Evolutionary conservation across 1,140 invertebrate species (phyloP), one percentile per base, ranked within the genome.

Genomic region (Pseudobourletiella spinata): DNA sequence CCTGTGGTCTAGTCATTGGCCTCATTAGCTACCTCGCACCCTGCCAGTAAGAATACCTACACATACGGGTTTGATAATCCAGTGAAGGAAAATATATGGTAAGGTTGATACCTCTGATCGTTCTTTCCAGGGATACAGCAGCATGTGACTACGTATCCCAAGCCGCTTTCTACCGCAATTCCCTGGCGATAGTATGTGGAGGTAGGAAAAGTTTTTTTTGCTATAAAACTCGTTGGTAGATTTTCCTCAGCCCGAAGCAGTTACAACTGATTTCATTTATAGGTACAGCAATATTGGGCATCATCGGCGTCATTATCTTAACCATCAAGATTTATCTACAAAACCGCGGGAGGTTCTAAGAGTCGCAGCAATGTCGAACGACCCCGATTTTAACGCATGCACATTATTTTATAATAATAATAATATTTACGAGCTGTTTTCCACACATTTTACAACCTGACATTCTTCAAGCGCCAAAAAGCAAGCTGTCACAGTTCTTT

Each of bases 1-100:
- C 86, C 1, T 88, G 92, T 78, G 94, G 94, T 6, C 66, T 89
- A 16, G 87, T 85, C 55, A 87, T 95, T 48, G 83, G 88, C 64
- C 62, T 90, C 8, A 90, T 97, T 42, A 81, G 84, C 69, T 68
- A 77, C 46, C 72, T 80, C 4, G 76, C 78, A 61, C 71, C 75
- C 22, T 72, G 70, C 48, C 43, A 64, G 73, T 76, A 68, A 72
- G 71, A 72, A 28, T 32, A 48, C 22, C 11, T 48, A 48, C 22
- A 15, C 22, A 11, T 39, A 39, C n/a, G 11, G n/a, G 20, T 22
- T 48, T 48, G 6, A n/a, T 48, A 20, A 15, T 48, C 22, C 18
- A 48, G 46, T 22, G 11, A 15, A 22, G n/a, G n/a, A n/a, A n/a
- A n/a, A n/a, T n/a, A n/a, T n/a, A n/a, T n/a, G n/a, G n/a, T n/a